Evolutionary conservation across 2,888 invertebrate genomes (phyloP).

Genomic region (Podabrus alpinus): DNA sequence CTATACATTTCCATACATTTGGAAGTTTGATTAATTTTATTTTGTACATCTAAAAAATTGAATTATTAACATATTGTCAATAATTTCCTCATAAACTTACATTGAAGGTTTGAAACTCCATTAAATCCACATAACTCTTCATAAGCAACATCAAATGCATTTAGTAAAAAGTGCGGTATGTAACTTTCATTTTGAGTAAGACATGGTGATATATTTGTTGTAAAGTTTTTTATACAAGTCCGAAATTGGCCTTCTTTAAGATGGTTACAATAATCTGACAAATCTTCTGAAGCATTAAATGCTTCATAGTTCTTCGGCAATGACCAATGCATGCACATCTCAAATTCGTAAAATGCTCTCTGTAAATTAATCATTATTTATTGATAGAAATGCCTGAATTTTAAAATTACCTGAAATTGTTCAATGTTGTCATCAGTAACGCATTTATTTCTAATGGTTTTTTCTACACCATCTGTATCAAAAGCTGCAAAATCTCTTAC

Average conservation of each 20-base stretch:
- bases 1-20: neutral
- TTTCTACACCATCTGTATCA: too few relatives aligned
- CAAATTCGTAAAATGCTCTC: neutral
- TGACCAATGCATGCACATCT: neutral
- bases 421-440: neutral
- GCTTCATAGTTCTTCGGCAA: neutral
- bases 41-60: neutral
- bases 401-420: neutral
- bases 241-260: neutral
- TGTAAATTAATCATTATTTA: neutral
- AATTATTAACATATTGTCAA: neutral
- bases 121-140: neutral
- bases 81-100: neutral
- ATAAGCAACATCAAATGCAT: neutral
- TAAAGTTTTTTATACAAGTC: neutral
- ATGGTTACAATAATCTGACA: neutral
- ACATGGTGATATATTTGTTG: neutral
- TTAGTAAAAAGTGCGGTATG: neutral
- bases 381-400: neutral
- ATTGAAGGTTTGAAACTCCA: neutral
- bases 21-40: neutral
- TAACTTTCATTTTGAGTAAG: neutral
- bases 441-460: neutral
- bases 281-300: neutral
- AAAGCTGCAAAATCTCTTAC: too few relatives aligned